phyloP scores from a whole-genome alignment of 1,140 invertebrate genomes.

The Teleopsis dalmanni region DNA sequence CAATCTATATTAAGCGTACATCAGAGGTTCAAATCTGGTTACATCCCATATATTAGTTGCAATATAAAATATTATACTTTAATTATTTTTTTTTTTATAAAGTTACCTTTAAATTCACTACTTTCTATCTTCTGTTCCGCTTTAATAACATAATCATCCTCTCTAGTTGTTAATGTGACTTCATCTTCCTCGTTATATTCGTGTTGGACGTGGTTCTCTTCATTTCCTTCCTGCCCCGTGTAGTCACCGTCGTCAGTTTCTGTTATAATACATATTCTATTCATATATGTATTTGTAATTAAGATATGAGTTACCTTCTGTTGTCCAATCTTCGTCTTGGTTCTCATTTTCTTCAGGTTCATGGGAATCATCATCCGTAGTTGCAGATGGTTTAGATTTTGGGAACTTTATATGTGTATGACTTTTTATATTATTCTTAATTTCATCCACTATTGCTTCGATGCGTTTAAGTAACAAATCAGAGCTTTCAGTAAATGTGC shows the following conservation, averaged over 20 bases:
- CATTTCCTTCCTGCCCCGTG: not conserved
- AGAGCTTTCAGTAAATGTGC: conserved; percentile 20
- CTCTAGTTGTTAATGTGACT: not conserved
- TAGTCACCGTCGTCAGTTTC: not conserved
- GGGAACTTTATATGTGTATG: not conserved
- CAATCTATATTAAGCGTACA: too few relatives aligned
- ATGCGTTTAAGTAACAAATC: conserved; percentile 18
- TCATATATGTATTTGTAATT: not conserved
- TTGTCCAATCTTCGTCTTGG: not conserved
- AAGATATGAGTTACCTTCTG: not conserved
- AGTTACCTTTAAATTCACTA: too few relatives aligned
- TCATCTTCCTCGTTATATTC: not conserved
- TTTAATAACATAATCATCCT: not conserved
- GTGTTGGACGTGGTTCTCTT: not conserved
- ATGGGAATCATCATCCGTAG: not conserved
- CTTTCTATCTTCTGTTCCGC: too few relatives aligned
- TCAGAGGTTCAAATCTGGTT: too few relatives aligned
- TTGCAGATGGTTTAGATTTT: not conserved
- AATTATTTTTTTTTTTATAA: too few relatives aligned
- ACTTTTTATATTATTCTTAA: conserved; percentile 11
- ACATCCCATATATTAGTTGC: too few relatives aligned
- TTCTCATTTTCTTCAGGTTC: not conserved
- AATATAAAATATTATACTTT: too few relatives aligned
- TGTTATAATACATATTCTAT: too few relatives aligned
- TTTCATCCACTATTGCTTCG: conserved; percentile 12